Percentiles rank a stretch among this genome's conserved stretches.
These are phyloP conservation scores for Strigamia transsilvanica DNA, from an alignment of 2,888 invertebrate genomes.

Conservation along the genomic window DNA sequence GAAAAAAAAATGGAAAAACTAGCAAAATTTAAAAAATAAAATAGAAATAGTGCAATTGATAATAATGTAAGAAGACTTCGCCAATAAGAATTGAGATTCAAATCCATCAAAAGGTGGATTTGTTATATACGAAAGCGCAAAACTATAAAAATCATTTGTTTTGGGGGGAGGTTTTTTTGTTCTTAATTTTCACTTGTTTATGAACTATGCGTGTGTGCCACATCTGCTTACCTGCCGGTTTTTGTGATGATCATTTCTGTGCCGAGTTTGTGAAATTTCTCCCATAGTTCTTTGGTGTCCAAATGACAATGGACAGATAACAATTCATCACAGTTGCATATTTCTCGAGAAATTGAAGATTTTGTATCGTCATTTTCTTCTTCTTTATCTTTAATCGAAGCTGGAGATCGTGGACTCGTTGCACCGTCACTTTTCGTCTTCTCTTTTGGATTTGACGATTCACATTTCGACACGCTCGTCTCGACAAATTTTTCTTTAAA, in stretches of 20 bases:
- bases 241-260: slow-evolving; percentile 95
- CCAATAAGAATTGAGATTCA: background rate
- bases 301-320: slow-evolving; percentile 64
- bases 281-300: slow-evolving; percentile 65
- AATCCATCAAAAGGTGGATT: background rate
- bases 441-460: slow-evolving; percentile 12
- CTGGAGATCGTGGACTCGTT: background rate
- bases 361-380: slow-evolving; percentile 1
- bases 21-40: background rate
- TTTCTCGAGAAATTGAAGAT: background rate
- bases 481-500: slow-evolving; percentile 75
- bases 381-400: slow-evolving; percentile 24
- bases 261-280: slow-evolving; percentile 63
- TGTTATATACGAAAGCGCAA: too few relatives aligned
- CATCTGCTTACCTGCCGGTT: slow-evolving; percentile 82
- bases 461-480: slow-evolving; percentile 62
- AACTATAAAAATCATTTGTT: background rate
- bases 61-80: background rate
- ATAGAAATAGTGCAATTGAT: background rate
- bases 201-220: background rate
- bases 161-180: too few relatives aligned
- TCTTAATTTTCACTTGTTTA: background rate
- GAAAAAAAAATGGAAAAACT: background rate
- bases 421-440: background rate
- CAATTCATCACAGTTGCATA: slow-evolving; percentile 59